A percentile compares a stretch with the other conserved stretches of the same genome.
phyloP scores from a whole-genome alignment of 2,797 vertebrate species.

The Catostomus latipinnis region DNA sequence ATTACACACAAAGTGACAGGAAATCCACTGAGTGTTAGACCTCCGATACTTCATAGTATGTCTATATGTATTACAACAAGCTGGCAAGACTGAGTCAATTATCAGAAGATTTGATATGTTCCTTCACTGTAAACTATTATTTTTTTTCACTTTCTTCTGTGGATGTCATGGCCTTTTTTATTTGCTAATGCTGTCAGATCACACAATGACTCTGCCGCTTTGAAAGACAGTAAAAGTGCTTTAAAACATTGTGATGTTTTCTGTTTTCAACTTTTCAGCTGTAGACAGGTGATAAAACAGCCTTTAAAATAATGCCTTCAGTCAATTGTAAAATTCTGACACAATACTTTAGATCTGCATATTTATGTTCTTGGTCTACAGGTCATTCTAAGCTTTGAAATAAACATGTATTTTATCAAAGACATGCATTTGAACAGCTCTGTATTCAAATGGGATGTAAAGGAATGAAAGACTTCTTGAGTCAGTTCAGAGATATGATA shows the following conservation, averaged over 20 bases:
- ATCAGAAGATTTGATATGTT: no score
- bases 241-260: neutral
- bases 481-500: constrained; percentile 61
- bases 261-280: neutral
- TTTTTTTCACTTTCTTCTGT: neutral
- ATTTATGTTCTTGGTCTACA: neutral
- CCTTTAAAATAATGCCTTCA: neutral
- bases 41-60: neutral
- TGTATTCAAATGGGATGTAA: constrained; percentile 25
- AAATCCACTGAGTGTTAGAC: neutral
- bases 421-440: neutral
- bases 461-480: constrained; percentile 15
- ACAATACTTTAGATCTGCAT: neutral
- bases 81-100: neutral
- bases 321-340: neutral
- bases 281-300: no score
- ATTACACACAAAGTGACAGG: neutral
- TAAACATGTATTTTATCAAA: constrained; percentile 8
- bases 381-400: neutral
- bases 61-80: neutral
- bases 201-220: neutral
- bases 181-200: neutral
- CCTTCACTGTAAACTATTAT: no score
- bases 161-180: neutral
- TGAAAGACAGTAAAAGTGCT: neutral